These are phyloP conservation scores for Acanthosepion esculentum DNA, from an alignment of 2,888 invertebrate species.

Conservation along the genomic window DNA sequence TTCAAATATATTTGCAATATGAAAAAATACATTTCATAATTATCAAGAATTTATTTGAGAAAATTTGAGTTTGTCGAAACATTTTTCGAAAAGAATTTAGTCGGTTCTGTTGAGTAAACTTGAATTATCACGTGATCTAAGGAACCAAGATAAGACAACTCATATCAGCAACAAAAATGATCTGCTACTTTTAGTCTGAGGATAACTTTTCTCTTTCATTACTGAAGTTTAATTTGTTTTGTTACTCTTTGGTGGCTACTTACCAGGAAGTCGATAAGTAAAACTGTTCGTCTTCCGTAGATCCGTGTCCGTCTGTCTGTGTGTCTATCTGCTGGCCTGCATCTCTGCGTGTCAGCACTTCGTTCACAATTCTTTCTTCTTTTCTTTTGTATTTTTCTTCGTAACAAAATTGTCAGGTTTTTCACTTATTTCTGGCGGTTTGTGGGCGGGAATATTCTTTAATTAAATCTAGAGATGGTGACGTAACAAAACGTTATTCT, in stretches of 20 bases:
- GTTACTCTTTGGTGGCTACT: neutral
- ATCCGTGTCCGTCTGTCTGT: constrained; percentile 13
- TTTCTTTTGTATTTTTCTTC: no score
- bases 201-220: neutral
- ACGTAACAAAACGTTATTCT: neutral
- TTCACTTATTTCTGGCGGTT: neutral
- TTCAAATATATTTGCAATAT: no score
- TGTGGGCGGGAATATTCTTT: neutral
- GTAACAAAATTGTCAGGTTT: neutral
- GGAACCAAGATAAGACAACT: neutral
- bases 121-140: neutral
- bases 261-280: neutral
- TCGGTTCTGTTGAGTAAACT: no score
- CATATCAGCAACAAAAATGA: neutral
- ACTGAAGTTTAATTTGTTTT: neutral
- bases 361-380: neutral
- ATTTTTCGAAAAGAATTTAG: no score
- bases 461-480: neutral
- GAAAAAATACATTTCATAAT: no score
- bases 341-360: neutral
- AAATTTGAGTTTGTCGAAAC: no score
- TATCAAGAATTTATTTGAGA: no score
- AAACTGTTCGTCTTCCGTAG: neutral
- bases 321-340: neutral
- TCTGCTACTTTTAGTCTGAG: neutral